Conservation (phyloP, 2,113 vertebrate genomes). For the Holacanthus passer region DNA sequence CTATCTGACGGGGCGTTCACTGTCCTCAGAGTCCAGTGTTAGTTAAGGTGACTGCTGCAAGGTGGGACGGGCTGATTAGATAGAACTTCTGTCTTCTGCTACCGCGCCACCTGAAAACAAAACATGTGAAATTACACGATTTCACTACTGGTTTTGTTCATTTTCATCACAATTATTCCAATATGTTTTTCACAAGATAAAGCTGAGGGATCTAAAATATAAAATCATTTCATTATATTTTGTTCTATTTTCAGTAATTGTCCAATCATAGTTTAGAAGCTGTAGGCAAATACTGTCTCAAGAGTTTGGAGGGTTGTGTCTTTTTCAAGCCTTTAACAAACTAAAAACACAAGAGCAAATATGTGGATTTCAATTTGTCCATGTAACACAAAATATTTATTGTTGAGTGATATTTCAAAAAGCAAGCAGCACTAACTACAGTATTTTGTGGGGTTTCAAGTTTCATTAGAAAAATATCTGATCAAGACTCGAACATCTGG, state of each 20-base stretch:
- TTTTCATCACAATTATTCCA: conserved; percentile 11
- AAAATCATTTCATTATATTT: not conserved
- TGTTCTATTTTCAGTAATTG: not conserved
- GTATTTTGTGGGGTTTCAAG: not conserved
- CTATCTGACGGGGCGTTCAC: conserved; percentile 46
- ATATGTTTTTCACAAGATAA: not conserved
- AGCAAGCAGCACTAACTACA: not conserved
- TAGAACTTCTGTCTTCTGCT: conserved; percentile 40
- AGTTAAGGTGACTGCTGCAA: conserved; percentile 50
- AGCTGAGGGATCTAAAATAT: not conserved
- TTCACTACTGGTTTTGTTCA: not conserved
- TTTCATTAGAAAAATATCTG: not conserved
- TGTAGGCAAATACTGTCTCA: not conserved
- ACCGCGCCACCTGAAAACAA: conserved; percentile 77
- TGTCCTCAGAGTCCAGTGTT: conserved; percentile 55
- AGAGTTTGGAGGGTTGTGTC: not conserved
- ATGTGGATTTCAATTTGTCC: not conserved
- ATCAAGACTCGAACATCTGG: not conserved
- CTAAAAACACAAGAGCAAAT: not conserved
- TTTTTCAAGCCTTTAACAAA: not conserved
- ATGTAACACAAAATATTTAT: too few species aligned
- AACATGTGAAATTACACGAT: not conserved
- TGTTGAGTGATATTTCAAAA: not conserved
- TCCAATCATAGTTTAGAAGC: not conserved
- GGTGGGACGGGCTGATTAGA: conserved; percentile 22